Evolutionary conservation across 2,113 vertebrate species (phyloP), one percentile per base, ranked within the genome.

Genomic region (Girardinichthys multiradiatus): DNA sequence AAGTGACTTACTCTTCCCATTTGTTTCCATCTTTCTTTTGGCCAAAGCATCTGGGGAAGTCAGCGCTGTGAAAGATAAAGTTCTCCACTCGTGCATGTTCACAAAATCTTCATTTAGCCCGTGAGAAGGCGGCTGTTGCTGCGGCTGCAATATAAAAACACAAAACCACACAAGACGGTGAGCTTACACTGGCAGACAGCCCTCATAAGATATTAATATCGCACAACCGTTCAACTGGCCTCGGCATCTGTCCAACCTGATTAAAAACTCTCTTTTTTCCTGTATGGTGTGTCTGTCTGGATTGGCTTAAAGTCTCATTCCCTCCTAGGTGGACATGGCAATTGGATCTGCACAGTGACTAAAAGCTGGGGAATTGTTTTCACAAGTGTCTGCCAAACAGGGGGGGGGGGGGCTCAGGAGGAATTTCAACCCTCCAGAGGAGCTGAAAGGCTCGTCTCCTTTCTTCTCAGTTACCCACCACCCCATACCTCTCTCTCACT

Each of bases 351-450:
- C 88, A 61, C 84, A 91, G 88, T 92, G 92, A 94, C 93, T 93
- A 92, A 94, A 92, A 92, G 91, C 93, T 91, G 90, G 88, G 86
- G 93, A 93, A 94, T 92, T 94, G 91, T 94, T 94, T 94, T 94
- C 92, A 93, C 92, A 92, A 94, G 87, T 93, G 91, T 84, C 91
- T 94, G 94, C 93, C 92, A 94, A 94, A 93, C 4, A 17, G 4
- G 17, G 91, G 87, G 84, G 84, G 89, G 88, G 86, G 86, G 69
- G 84, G 87, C 76, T 85, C 83, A 74, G 82, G 79, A 92, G 90
- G 92, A 93, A 92, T 93, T 93, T 91, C 87, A 90, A 90, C 82
- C 88, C 90, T 93, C 89, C 71, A 51, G 86, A 88, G 90, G 85
- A 90, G 86, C 84, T 77, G 73, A 90, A 82, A 91, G 72, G 68